These are phyloP conservation scores for Ectemnius cavifrons DNA, from an alignment of 2,888 invertebrate genomes.

Conservation along the genomic window DNA sequence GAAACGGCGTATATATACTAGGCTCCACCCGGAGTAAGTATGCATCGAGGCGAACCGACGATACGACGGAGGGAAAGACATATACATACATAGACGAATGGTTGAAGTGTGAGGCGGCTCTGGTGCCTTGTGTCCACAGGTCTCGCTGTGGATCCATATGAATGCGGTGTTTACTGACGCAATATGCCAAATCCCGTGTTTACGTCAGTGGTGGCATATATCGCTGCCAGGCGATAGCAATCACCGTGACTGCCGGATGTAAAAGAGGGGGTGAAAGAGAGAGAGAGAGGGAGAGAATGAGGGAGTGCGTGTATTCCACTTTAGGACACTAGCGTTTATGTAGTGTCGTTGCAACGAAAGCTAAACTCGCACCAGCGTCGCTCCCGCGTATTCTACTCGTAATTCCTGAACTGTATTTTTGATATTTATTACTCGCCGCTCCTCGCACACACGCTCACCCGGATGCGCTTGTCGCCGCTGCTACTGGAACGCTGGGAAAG, in stretches of 20 bases:
- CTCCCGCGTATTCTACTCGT: neutral
- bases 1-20: constrained; percentile 20
- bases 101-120: neutral
- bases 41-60: constrained; percentile 13
- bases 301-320: constrained; percentile 14
- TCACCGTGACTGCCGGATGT: constrained; percentile 30
- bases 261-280: too few relatives aligned
- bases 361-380: constrained; percentile 25
- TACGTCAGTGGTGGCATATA: constrained; percentile 54
- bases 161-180: constrained; percentile 58
- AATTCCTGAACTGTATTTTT: constrained; percentile 4
- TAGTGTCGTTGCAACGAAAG: constrained; percentile 1
- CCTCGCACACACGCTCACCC: neutral
- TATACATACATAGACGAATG: constrained; percentile 2
- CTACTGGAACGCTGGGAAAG: too few relatives aligned
- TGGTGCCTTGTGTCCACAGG: constrained; percentile 37
- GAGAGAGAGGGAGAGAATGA: neutral
- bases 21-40: constrained; percentile 12
- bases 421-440: constrained; percentile 6
- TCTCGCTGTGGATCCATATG: constrained; percentile 48
- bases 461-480: too few relatives aligned
- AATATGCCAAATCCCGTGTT: constrained; percentile 61
- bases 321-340: too few relatives aligned
- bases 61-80: neutral
- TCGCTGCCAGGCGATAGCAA: constrained; percentile 56